phyloP scores from a whole-genome alignment of 2,113 vertebrate genomes.

The Microcebus lehilahytsara region DNA sequence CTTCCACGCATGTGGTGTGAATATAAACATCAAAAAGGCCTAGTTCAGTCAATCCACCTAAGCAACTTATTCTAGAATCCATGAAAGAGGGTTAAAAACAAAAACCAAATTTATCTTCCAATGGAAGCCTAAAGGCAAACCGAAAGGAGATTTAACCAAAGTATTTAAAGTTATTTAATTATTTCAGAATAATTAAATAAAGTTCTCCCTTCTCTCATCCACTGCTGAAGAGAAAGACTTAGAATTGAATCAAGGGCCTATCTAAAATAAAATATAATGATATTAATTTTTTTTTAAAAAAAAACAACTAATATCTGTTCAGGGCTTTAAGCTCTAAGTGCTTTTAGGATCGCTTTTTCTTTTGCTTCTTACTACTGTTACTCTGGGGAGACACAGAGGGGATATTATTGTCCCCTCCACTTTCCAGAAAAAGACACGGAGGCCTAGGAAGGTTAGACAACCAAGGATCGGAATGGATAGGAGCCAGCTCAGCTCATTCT shows the following conservation, averaged over 20 bases:
- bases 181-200: not conserved
- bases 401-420: not conserved
- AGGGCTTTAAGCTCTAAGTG: not conserved
- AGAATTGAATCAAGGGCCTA: not conserved
- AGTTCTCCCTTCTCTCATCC: not conserved
- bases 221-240: not conserved
- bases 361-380: not conserved
- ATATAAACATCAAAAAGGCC: not conserved
- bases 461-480: not conserved
- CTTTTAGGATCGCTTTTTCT: not conserved
- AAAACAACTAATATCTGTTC: not conserved
- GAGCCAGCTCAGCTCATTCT: not conserved
- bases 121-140: not conserved
- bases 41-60: not conserved
- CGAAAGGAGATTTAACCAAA: not conserved
- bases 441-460: not conserved
- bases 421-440: not conserved
- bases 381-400: not conserved
- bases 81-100: not conserved
- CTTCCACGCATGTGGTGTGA: rapidly evolving
- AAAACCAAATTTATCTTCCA: not conserved
- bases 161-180: too few species aligned
- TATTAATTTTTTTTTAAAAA: not conserved
- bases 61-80: not conserved
- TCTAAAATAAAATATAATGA: not conserved